Conservation (phyloP, 2,797 vertebrate species). For the Taeniopygia guttata region DNA sequence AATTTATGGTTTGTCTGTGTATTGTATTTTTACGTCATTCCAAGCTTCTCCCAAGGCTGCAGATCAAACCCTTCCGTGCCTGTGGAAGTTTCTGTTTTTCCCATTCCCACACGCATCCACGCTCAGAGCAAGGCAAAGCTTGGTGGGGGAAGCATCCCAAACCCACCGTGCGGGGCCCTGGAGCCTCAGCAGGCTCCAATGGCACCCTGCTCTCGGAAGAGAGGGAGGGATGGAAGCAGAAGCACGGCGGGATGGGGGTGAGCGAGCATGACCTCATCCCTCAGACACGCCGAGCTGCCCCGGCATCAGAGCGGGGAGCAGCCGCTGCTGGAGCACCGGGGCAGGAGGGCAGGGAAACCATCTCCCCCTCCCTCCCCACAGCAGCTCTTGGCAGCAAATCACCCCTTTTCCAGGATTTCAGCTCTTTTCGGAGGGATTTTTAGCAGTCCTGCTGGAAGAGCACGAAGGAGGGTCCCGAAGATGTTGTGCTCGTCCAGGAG, state of each 20-base stretch:
- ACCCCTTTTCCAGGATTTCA: neutral
- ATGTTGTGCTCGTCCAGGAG: neutral
- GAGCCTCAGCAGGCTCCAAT: neutral
- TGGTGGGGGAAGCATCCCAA: neutral
- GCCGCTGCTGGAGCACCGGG: neutral
- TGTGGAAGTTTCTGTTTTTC: neutral
- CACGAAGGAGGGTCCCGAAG: neutral
- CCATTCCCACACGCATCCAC: neutral
- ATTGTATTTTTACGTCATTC: neutral
- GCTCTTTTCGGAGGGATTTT: neutral
- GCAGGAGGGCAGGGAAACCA: neutral
- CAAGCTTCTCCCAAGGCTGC: neutral
- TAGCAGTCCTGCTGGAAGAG: neutral
- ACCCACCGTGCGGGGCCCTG: accelerated
- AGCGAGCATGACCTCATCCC: slow-evolving; percentile 59
- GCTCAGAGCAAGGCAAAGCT: neutral
- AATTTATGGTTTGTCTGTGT: accelerated
- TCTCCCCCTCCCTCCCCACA: neutral
- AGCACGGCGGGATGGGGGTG: slow-evolving; percentile 44
- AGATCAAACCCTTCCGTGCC: neutral
- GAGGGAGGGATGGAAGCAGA: slow-evolving; percentile 25
- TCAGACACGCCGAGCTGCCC: slow-evolving; percentile 5
- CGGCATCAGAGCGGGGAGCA: neutral
- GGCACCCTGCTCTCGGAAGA: neutral
- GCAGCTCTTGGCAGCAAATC: accelerated